Base-by-base conservation (phyloP, 1,140 invertebrate genomes). In the Drosophila repletoides region DNA sequence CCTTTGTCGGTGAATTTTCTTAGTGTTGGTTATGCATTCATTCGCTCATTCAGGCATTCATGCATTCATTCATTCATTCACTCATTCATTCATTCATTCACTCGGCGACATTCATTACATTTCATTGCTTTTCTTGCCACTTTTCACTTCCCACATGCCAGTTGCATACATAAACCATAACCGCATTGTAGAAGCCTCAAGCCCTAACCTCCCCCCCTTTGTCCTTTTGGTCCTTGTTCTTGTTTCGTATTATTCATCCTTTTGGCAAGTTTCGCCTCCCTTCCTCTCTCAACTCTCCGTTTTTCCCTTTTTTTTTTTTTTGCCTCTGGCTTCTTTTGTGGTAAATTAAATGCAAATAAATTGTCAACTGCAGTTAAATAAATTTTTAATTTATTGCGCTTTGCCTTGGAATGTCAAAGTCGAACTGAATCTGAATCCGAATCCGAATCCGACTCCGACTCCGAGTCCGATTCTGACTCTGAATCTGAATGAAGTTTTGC, bases 261-360 rank as follows among this genome's bases (percentile, higher is more conserved):
- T 55, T 65, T 52, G 66, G 49, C 60, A 46, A 58, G 66, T 31
- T 70, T 70, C 53, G 31, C 17, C 26, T 14, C 40, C 33, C 26
- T 31, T 9, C 38, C 46, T 68, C 63, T 31, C 55, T 64, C 55
- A 26, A 17, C 14, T 33, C 9, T 29, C 3, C 6, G 9, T 41
- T 9, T 14, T 29, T 12, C 29, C 2, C 26, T 60, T 21, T 6
- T 4, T 17, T 22, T 14, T 55, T 53, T 29, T 38, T 9, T 7
- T 51, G 12, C n/a, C 24, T 59, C 14, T 41, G 7, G 33, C 63
- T 12, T 17, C 70, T 55, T 70, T 76, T 76, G 77, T 83, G 72
- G 77, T 73, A 83, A 83, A 83, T 83, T 75, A 83, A 81, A 83
- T 83, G 77, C 77, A 83, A 83, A 83, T 83, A 83, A 83, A 83